Evolutionary conservation across 2,888 invertebrate species (phyloP), one percentile per base, ranked within the genome.

Genomic region (Sarcophaga caerulescens): DNA sequence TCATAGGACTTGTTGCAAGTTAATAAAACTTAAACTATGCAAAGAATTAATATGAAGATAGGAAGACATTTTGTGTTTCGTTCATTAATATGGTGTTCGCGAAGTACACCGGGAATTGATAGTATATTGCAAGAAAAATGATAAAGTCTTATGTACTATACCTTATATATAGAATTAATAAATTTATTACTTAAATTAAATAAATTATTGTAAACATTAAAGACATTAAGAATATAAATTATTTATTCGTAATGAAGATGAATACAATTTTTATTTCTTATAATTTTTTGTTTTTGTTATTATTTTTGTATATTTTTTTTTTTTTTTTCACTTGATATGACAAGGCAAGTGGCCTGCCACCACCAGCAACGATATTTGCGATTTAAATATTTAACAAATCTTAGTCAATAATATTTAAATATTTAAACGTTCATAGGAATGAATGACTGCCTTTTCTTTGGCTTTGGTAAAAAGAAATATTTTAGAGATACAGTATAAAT

Each of bases 281-380:
- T 52, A 5, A 14, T 47, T 14, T 47, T 47, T 71, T 59, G 57
- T 76, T 19, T 11, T 66, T 47, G 12, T 65, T 65, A 45, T 60
- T 59, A n/a, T 62, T 62, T 25, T 45, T 63, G 0, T n/a, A n/a
- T n/a, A n/a, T n/a, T n/a, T n/a, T 52, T 78, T 0, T 44, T 45
- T 60, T n/a, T 14, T 77, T 78, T 19, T 78, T 60, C 21, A 44
- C 73, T 77, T 82, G 77, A 82, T 14, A 82, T 77, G 82, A 77
- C 82, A 82, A 77, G 60, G 77, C 82, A 82, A 82, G 77, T 82
- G 77, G 71, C 71, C 59, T 44, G 47, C 4, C 47, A 57, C 66
- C 8, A 35, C 35, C 35, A 35, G 35, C 35, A 10, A 35, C 35
- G 35, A 35, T 35, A 82, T 82, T 71, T 77, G 45, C 66, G 66